Conservation (phyloP, 2,113 vertebrate species). For the Corythornis vintsioides region DNA sequence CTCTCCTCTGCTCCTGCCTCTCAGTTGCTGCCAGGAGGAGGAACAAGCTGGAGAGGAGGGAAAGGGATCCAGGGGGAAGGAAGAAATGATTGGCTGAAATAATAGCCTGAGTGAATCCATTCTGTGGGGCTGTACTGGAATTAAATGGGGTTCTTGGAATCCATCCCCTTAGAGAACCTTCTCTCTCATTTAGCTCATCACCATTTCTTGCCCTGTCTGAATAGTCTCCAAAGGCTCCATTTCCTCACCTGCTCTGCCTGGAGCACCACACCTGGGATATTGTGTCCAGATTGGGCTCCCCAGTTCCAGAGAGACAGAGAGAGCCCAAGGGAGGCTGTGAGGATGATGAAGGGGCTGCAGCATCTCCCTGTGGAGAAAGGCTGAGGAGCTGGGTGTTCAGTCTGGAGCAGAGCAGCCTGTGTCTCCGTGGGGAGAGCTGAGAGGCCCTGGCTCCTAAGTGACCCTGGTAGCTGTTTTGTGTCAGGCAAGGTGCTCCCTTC, state of each 20-base stretch:
- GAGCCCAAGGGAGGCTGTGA: too few relatives aligned
- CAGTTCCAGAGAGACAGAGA: too few relatives aligned
- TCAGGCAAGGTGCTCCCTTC: neutral
- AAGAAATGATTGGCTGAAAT: rapidly evolving
- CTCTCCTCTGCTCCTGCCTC: rapidly evolving
- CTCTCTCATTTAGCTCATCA: neutral
- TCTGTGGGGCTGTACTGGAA: neutral
- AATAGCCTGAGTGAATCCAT: neutral
- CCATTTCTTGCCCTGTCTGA: neutral
- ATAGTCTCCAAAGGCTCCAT: neutral
- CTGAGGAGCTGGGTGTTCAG: neutral
- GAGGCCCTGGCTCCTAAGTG: neutral
- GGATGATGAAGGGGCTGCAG: too few relatives aligned
- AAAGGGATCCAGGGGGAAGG: neutral
- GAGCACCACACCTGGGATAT: neutral
- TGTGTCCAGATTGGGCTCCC: neutral
- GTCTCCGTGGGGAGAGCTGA: neutral
- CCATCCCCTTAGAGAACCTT: neutral
- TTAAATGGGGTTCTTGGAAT: neutral
- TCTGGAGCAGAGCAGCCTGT: neutral
- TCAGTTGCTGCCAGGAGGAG: neutral
- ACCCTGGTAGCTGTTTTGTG: neutral
- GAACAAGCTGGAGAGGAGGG: neutral
- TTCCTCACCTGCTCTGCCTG: neutral
- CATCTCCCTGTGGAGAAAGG: neutral